These are phyloP conservation scores for Thaumatotibia leucotreta DNA, from an alignment of 1,140 invertebrate species.

Conservation along the genomic window DNA sequence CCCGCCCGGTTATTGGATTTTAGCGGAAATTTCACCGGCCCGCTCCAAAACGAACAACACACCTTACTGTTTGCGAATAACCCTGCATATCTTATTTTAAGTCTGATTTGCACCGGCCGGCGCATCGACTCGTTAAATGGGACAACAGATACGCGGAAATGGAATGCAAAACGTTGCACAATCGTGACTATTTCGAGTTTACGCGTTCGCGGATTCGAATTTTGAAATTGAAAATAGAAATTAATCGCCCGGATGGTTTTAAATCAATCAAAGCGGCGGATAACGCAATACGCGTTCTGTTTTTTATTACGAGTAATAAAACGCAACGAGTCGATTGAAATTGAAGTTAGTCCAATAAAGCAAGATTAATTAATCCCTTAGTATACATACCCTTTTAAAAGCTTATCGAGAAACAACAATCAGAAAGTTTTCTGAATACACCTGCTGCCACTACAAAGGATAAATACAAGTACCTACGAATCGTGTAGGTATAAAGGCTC, in stretches of 20 bases:
- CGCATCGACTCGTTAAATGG: conserved; percentile 22
- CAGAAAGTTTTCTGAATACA: not conserved
- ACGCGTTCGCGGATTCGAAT: conserved; percentile 7
- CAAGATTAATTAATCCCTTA: not conserved
- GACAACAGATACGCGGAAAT: conserved; percentile 30
- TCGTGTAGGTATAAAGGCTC: not conserved
- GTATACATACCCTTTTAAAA: not conserved
- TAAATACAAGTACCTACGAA: not conserved
- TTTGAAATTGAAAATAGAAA: conserved; percentile 12
- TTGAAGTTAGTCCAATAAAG: not conserved
- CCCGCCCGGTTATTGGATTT: conserved; percentile 62
- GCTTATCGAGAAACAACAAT: not conserved
- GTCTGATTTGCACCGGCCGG: conserved; percentile 53
- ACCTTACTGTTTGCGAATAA: conserved; percentile 50
- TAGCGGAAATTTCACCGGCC: conserved; percentile 58
- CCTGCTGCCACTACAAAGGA: not conserved
- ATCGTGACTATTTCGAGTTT: conserved; percentile 9
- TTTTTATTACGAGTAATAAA: conserved; percentile 15
- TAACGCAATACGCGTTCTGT: not conserved
- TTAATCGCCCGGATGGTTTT: conserved; percentile 6
- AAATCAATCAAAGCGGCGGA: not conserved
- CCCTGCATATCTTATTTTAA: conserved; percentile 60
- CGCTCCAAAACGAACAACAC: conserved; percentile 44
- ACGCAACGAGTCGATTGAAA: not conserved
- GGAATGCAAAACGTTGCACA: conserved; percentile 29